Conservation (phyloP, 2,888 invertebrate species). For the Eretmocerus hayati region DNA sequence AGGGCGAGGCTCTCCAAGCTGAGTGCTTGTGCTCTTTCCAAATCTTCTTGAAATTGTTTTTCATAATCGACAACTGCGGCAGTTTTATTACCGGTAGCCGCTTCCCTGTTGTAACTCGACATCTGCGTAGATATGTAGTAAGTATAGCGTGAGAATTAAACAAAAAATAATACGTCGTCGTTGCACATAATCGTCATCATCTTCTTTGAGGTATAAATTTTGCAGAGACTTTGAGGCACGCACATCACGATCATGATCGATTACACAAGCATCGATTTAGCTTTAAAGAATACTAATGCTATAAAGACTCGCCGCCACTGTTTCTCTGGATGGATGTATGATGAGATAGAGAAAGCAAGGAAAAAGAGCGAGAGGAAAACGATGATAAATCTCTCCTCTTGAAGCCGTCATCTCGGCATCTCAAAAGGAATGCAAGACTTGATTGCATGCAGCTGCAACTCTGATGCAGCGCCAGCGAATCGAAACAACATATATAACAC, state of each 20-base stretch:
- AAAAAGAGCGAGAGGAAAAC: too few relatives aligned
- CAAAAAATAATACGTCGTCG: constrained; percentile 2
- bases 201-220: background rate
- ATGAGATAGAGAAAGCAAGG: too few relatives aligned
- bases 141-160: background rate
- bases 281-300: too few relatives aligned
- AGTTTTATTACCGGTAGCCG: constrained; percentile 31
- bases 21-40: constrained; percentile 80
- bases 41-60: constrained; percentile 75
- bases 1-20: constrained; percentile 80
- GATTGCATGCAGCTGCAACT: too few relatives aligned
- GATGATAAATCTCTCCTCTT: too few relatives aligned
- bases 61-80: constrained; percentile 59
- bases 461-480: too few relatives aligned
- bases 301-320: too few relatives aligned
- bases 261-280: too few relatives aligned
- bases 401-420: too few relatives aligned
- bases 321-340: too few relatives aligned
- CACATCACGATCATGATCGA: constrained; percentile 9
- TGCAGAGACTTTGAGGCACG: background rate
- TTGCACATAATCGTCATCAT: constrained; percentile 1
- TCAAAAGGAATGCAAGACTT: too few relatives aligned
- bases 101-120: constrained; percentile 41
- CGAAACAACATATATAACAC: too few relatives aligned
- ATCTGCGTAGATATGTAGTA: constrained; percentile 31